Evolutionary conservation across 2,888 invertebrate species (phyloP).

Genomic region (Ctena decussata): DNA sequence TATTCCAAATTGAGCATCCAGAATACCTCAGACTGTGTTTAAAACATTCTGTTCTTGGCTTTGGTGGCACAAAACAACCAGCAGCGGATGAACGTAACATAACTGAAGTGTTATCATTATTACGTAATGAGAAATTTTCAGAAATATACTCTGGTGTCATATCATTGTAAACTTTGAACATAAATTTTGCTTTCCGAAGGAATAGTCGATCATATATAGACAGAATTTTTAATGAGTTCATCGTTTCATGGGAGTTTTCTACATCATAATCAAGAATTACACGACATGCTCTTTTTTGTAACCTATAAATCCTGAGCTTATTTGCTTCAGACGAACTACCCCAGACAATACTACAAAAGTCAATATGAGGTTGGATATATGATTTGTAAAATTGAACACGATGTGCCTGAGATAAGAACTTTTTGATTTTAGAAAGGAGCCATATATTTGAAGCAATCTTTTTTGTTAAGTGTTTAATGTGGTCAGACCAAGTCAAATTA

Average conservation of each 20-base stretch:
- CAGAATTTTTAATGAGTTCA: background rate
- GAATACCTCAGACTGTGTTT: background rate
- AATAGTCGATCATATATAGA: background rate
- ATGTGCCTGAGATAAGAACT: background rate
- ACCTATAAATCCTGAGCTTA: background rate
- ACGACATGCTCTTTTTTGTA: background rate
- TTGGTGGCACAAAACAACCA: background rate
- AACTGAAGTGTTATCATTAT: background rate
- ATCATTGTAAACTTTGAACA: background rate
- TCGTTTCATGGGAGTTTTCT: background rate
- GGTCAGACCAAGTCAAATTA: background rate
- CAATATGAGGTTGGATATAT: background rate
- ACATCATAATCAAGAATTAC: background rate
- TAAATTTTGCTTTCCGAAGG: background rate
- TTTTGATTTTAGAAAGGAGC: background rate
- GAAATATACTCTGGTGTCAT: background rate
- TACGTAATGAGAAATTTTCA: background rate
- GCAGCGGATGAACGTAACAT: background rate
- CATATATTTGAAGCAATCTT: background rate
- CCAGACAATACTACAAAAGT: background rate
- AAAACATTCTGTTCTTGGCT: background rate
- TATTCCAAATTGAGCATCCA: background rate
- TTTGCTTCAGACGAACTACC: background rate
- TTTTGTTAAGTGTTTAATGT: background rate
- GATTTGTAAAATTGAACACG: background rate